Percentiles rank a stretch among this genome's conserved stretches.
Evolutionary conservation across 2,113 vertebrate species (phyloP).

Genomic region (Enhydra lutris): DNA sequence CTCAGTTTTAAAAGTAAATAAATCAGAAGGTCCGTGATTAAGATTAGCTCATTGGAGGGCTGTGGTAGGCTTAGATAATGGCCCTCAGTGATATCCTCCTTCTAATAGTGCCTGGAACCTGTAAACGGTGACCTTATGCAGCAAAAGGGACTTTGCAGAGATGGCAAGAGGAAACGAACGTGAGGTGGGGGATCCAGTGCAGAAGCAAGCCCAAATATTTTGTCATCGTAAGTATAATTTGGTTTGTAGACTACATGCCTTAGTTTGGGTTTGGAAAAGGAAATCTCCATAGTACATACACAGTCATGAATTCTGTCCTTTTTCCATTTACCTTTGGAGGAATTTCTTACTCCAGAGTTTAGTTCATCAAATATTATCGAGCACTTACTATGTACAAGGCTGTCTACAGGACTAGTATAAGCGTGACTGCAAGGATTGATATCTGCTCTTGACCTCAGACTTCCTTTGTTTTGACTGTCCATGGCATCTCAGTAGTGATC

Average conservation of each 20-base stretch:
- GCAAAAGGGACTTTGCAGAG: neutral
- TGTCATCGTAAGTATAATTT: neutral
- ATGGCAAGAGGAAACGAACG: neutral
- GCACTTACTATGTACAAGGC: neutral
- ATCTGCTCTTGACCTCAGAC: neutral
- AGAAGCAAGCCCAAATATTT: neutral
- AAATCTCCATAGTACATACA: neutral
- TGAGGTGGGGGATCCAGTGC: accelerated
- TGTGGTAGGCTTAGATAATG: neutral
- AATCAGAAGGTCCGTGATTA: neutral
- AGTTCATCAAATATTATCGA: neutral
- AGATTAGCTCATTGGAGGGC: neutral
- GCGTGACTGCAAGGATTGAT: too few species aligned
- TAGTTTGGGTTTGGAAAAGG: neutral
- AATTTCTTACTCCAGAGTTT: neutral
- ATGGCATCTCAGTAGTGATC: neutral
- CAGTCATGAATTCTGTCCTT: neutral
- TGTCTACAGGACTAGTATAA: neutral
- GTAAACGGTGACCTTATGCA: neutral
- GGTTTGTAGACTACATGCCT: neutral
- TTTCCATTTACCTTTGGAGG: neutral
- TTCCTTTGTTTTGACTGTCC: neutral
- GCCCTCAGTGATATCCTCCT: neutral
- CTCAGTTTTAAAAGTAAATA: neutral
- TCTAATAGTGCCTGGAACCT: neutral